Conservation (phyloP, 2,797 vertebrate genomes). For the Chaunax sp. region DNA sequence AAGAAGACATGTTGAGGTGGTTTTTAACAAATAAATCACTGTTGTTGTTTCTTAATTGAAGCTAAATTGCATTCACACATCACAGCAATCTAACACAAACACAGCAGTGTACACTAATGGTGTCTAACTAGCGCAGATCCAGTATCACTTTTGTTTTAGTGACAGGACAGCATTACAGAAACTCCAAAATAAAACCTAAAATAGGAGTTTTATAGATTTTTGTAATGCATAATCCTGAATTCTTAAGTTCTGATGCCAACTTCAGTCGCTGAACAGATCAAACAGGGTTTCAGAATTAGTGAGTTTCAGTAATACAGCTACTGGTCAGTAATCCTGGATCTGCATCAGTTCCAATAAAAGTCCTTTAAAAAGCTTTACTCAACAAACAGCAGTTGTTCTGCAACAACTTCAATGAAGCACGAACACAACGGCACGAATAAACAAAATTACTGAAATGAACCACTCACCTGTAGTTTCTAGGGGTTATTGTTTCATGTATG, state of each 20-base stretch:
- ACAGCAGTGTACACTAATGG: slow-evolving; percentile 8
- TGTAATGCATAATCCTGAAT: not conserved
- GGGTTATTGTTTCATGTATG: not conserved
- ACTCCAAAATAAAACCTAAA: not conserved
- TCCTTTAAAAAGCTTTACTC: slow-evolving; percentile 23
- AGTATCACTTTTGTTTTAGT: slow-evolving; percentile 11
- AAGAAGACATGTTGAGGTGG: slow-evolving; percentile 14
- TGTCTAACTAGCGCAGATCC: slow-evolving; percentile 22
- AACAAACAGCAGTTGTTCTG: slow-evolving; percentile 15
- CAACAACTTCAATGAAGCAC: slow-evolving; percentile 40
- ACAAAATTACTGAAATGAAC: not conserved
- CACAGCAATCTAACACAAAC: slow-evolving; percentile 62
- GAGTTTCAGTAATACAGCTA: slow-evolving; percentile 48
- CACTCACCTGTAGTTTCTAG: slow-evolving; percentile 50
- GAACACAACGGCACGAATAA: slow-evolving; percentile 20
- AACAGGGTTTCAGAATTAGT: slow-evolving; percentile 22
- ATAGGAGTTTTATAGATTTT: not conserved
- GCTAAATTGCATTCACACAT: slow-evolving; percentile 34
- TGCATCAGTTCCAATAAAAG: slow-evolving; percentile 45
- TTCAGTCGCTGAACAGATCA: slow-evolving; percentile 1
- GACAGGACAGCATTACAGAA: slow-evolving; percentile 30
- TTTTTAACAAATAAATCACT: slow-evolving; percentile 7
- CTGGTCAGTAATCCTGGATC: slow-evolving; percentile 56
- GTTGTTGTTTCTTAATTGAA: not conserved
- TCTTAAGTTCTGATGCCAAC: not conserved